Evolutionary conservation across 2,113 vertebrate species (phyloP).

Genomic region (Aphyosemion australe): DNA sequence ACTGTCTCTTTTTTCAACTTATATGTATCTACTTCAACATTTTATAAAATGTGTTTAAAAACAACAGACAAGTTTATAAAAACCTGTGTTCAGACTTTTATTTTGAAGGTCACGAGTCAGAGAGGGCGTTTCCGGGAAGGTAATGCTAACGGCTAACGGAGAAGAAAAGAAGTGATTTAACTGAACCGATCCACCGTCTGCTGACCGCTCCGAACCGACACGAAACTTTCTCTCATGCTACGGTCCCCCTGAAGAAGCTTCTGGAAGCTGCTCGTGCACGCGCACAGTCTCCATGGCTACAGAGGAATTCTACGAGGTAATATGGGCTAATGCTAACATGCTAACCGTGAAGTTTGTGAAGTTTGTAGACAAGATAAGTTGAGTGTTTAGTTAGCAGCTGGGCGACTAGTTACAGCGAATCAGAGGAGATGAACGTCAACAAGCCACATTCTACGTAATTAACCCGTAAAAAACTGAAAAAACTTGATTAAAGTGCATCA

Average conservation of each 20-base stretch:
- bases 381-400: background rate
- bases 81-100: conserved; percentile 49
- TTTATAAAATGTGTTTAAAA: background rate
- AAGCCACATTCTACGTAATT: no score
- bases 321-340: conserved; percentile 43
- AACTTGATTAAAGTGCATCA: no score
- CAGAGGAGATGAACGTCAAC: background rate
- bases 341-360: conserved; percentile 37
- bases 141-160: conserved; percentile 35
- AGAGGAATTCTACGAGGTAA: conserved; percentile 79
- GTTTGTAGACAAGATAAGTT: background rate
- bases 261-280: conserved; percentile 34
- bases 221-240: conserved; percentile 15
- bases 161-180: background rate
- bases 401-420: background rate
- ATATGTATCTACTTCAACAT: no score
- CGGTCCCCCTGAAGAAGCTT: conserved; percentile 20
- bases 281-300: conserved; percentile 72
- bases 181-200: background rate
- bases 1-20: no score
- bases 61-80: no score
- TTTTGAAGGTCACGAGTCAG: conserved; percentile 28
- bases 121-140: conserved; percentile 5
- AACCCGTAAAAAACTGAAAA: background rate
- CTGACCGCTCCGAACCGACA: background rate